Evolutionary conservation across 2,888 invertebrate genomes (phyloP).

Genomic region (Bhutanitis thaidina): DNA sequence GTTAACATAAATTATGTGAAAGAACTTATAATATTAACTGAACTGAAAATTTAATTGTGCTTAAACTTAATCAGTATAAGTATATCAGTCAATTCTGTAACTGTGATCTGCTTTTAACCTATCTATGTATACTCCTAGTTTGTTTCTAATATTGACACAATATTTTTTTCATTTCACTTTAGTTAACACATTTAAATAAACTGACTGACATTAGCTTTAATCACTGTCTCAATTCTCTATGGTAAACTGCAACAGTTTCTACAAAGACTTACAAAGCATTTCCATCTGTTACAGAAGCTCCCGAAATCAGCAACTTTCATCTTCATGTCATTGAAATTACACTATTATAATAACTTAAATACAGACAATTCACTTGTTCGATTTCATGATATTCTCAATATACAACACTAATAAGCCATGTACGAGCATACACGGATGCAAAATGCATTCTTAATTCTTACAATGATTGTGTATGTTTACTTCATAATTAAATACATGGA

Average conservation of each 20-base stretch:
- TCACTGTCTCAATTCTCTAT: not conserved
- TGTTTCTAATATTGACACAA: conserved; percentile 3
- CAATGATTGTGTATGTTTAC: conserved; percentile 35
- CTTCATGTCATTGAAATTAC: conserved; percentile 4
- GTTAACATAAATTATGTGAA: not conserved
- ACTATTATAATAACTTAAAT: conserved; percentile 10
- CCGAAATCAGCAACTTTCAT: not conserved
- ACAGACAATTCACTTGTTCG: conserved; percentile 52
- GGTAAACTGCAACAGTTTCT: not conserved
- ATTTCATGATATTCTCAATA: conserved; percentile 66
- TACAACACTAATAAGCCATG: conserved; percentile 48
- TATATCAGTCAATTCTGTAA: conserved; percentile 19
- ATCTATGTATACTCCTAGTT: conserved; percentile 5
- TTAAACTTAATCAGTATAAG: conserved; percentile 18
- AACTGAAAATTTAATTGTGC: conserved; percentile 5
- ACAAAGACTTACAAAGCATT: not conserved
- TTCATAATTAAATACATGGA: conserved; percentile 45
- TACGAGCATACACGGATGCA: conserved; percentile 46
- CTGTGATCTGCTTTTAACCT: conserved; percentile 16
- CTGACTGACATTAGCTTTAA: not conserved
- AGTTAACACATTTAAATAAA: not conserved
- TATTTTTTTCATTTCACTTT: not conserved
- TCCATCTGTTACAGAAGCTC: conserved; percentile 1
- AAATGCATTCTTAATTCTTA: conserved; percentile 59
- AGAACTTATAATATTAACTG: not conserved